phyloP scores from a whole-genome alignment of 2,113 vertebrate genomes.

The Petaurus breviceps region DNA sequence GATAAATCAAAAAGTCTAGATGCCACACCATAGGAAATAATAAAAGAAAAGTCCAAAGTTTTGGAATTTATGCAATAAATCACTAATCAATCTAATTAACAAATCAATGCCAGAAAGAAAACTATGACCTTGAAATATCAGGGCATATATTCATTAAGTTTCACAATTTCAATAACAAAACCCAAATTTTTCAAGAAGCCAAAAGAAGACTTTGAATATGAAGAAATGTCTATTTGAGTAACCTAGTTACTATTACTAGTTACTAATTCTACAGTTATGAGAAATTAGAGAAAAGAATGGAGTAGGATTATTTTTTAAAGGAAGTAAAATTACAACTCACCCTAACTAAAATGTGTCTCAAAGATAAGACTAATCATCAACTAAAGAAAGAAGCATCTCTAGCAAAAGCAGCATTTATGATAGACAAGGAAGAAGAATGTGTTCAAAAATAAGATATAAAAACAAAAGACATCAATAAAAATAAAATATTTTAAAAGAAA shows the following conservation, averaged over 20 bases:
- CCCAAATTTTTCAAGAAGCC: neutral
- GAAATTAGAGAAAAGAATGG: neutral
- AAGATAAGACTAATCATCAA: neutral
- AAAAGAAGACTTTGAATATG: neutral
- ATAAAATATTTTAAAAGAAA: neutral
- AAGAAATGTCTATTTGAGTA: too few species aligned
- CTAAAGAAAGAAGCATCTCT: neutral
- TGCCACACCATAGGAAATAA: neutral
- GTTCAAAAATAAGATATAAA: neutral
- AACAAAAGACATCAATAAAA: neutral
- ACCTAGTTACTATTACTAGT: too few species aligned
- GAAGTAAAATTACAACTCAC: neutral
- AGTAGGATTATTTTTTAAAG: neutral
- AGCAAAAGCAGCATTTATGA: neutral
- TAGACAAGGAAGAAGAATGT: neutral
- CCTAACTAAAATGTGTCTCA: neutral
- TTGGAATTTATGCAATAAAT: neutral
- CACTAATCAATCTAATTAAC: neutral
- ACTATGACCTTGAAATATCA: neutral
- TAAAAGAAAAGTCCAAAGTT: neutral
- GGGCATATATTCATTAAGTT: neutral
- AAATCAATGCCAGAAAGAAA: neutral
- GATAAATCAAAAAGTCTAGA: neutral
- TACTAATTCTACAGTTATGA: neutral
- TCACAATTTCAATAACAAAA: neutral